Conservation (phyloP, 2,797 vertebrate species). For the Rhynchotus rufescens region DNA sequence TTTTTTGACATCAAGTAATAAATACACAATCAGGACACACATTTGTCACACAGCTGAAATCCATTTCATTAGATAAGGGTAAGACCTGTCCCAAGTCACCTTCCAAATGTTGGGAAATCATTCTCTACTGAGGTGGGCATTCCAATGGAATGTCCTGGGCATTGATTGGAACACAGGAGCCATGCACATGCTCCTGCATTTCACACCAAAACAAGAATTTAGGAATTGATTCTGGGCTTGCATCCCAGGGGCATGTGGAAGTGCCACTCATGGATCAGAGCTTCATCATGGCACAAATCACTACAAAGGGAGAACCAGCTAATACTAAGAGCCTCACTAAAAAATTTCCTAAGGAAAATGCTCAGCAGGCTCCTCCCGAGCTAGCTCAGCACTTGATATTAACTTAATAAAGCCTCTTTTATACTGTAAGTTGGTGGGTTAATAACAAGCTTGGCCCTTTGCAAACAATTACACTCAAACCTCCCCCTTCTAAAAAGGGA, state of each 20-base stretch:
- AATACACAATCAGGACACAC: conserved; percentile 55
- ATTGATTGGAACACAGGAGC: background rate
- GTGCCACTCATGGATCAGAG: conserved; percentile 16
- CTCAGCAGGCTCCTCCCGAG: background rate
- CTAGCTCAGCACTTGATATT: background rate
- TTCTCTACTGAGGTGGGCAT: background rate
- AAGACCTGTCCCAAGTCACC: conserved; percentile 21
- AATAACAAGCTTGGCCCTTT: background rate
- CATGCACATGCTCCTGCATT: background rate
- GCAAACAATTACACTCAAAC: background rate
- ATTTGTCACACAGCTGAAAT: conserved; percentile 45
- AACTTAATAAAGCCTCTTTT: background rate
- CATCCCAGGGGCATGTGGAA: background rate
- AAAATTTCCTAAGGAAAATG: background rate
- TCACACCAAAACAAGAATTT: background rate
- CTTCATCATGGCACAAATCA: background rate
- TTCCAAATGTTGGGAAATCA: conserved; percentile 14
- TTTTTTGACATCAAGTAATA: conserved; percentile 63
- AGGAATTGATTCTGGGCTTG: background rate
- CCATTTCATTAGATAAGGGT: conserved; percentile 43
- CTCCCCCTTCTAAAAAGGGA: background rate
- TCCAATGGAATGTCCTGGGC: background rate
- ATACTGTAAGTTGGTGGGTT: background rate
- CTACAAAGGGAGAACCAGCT: background rate
- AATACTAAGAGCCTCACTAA: background rate